A percentile compares a stretch with the other conserved stretches of the same genome.
Evolutionary conservation across 2,888 invertebrate genomes (phyloP).

Genomic region (Macaria liturata): DNA sequence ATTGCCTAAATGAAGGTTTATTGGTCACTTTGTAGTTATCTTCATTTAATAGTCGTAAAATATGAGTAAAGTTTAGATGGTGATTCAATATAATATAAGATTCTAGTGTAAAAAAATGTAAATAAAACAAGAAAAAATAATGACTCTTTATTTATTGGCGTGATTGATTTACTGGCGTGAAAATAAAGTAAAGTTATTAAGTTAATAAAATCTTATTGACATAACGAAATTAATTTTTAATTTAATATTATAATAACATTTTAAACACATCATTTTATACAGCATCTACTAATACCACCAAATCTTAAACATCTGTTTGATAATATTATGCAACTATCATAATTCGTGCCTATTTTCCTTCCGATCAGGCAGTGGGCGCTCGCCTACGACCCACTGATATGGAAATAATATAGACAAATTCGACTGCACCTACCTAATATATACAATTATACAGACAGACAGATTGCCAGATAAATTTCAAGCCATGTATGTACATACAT

Average conservation of each 20-base stretch:
- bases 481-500: constrained; percentile 19
- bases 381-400: constrained; percentile 26
- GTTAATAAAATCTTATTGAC: no score
- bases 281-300: no score
- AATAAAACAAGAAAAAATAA: no score
- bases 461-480: constrained; percentile 19
- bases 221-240: no score
- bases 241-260: no score
- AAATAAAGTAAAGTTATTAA: no score
- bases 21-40: constrained; percentile 15
- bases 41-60: no score
- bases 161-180: no score
- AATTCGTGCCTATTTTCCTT: constrained; percentile 11
- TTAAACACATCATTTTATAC: no score
- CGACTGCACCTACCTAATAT: constrained; percentile 12
- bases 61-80: background rate
- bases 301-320: background rate
- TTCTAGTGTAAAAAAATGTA: no score
- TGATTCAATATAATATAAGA: no score
- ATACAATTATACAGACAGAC: constrained; percentile 6
- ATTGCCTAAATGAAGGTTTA: constrained; percentile 29
- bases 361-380: constrained; percentile 27
- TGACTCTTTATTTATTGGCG: no score
- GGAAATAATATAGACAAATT: constrained; percentile 29
- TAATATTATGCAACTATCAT: constrained; percentile 16